These are phyloP conservation scores for Ceratitis capitata DNA, from an alignment of 1,140 invertebrate genomes.

Conservation along the genomic window DNA sequence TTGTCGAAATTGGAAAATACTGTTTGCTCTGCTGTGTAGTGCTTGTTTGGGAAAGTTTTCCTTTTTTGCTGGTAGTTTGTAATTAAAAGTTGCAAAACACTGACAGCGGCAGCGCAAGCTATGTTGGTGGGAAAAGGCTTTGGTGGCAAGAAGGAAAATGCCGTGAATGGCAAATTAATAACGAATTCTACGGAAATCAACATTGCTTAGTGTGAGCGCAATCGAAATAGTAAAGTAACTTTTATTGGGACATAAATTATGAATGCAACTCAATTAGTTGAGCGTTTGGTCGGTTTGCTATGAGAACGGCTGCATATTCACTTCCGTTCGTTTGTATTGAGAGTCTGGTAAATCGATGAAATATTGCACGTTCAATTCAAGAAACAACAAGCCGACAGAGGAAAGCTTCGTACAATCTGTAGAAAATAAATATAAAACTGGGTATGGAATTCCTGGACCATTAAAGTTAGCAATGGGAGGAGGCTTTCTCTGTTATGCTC, in stretches of 20 bases:
- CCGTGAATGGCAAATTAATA: not conserved
- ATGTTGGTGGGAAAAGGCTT: not conserved
- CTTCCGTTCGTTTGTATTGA: not conserved
- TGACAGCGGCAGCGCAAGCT: not conserved
- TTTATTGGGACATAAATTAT: constrained; percentile 9
- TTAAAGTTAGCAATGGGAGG: too few species aligned
- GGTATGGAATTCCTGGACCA: too few species aligned
- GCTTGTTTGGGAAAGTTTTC: not conserved
- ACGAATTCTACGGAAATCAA: not conserved
- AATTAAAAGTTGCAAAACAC: not conserved
- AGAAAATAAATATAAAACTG: too few species aligned
- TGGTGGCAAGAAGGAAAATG: not conserved
- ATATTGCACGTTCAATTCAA: too few species aligned
- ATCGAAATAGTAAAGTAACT: not conserved
- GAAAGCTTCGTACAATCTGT: too few species aligned
- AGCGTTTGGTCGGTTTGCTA: not conserved
- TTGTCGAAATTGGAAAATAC: not conserved
- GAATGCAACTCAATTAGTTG: constrained; percentile 22
- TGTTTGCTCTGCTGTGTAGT: not conserved
- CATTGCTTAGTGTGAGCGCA: not conserved
- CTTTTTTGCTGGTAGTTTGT: not conserved
- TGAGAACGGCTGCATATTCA: not conserved
- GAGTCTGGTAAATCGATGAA: too few species aligned
- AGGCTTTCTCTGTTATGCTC: too few species aligned
- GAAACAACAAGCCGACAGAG: too few species aligned